Evolutionary conservation across 2,113 vertebrate genomes (phyloP), one percentile per base, ranked within the genome.

Genomic region (Corapipo altera): DNA sequence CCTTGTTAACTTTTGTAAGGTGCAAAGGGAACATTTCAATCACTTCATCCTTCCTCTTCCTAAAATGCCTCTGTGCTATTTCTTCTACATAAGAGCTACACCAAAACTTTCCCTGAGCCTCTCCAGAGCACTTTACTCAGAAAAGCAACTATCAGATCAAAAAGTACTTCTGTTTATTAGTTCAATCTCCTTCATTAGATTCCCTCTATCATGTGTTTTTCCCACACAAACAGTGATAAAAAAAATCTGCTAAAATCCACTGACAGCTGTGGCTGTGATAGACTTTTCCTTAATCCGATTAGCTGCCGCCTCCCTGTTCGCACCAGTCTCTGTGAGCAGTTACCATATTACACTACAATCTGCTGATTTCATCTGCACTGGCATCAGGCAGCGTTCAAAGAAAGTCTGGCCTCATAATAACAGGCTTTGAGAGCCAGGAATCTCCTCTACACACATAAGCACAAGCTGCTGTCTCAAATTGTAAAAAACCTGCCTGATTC

Each of bases 221-320:
- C 92, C 89, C 75, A 84, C 83, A 94, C 95, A 94, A 89, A 94
- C 88, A 78, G 90, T 26, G 96, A 97, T 96, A 97, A 95, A 96
- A 41, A 94, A 97, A 97, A 93, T 89, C 96, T 94, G 91, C 94
- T 96, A 87, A 97, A 97, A 96, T 95, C 96, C 96, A 97, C 85
- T 93, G 94, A 87, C 96, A 97, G 93, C 95, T 97, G 96, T 4
- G 13, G 93, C 97, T 97, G 94, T 97, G 97, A 97, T 95, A 97
- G 97, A 96, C 97, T 97, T 96, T 97, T 72, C 93, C 97, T 91
- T 98, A 97, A 98, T 97, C 97, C 91, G 96, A 98, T 97, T 98
- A 98, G 92, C 95, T 79, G 94, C 96, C n/a, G 69, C 95, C 94
- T 96, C 93, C 96, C 93, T 35, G 94, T 76, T 97, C 44, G 1